phyloP scores from a whole-genome alignment of 2,113 vertebrate genomes.

The Pelmatolapia mariae region DNA sequence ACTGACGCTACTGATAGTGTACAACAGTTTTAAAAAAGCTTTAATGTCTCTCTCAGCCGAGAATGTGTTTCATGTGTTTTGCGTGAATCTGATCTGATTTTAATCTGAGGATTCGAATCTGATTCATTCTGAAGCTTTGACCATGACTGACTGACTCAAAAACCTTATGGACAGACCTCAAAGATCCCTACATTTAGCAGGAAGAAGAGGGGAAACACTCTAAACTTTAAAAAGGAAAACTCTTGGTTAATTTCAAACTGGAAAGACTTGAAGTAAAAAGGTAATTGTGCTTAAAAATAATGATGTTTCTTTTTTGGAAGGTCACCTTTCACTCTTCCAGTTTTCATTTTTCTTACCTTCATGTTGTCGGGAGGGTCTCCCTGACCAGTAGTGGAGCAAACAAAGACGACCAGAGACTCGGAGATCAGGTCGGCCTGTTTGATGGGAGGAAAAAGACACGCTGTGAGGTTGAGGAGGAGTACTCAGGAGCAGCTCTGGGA shows the following conservation, averaged over 20 bases:
- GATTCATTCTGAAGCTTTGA: background rate
- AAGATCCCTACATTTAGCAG: background rate
- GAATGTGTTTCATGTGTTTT: background rate
- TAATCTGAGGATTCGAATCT: background rate
- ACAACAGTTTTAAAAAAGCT: background rate
- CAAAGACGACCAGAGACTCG: constrained; percentile 86
- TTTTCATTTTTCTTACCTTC: constrained; percentile 75
- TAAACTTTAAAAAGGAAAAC: background rate
- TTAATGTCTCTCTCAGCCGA: background rate
- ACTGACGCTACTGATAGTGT: background rate
- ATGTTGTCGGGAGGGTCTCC: constrained; percentile 98
- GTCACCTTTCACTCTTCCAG: background rate
- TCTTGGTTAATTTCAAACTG: background rate
- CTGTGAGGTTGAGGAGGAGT: background rate
- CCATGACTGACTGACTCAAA: background rate
- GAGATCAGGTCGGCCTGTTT: constrained; percentile 83
- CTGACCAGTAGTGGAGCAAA: constrained; percentile 91
- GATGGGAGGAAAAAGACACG: background rate
- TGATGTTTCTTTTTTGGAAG: background rate
- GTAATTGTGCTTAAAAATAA: background rate
- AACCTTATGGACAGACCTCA: background rate
- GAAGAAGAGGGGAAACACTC: background rate
- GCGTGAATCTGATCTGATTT: background rate
- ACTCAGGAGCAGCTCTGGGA: background rate
- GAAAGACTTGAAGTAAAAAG: background rate